phyloP scores from a whole-genome alignment of 1,140 invertebrate species.

The Cryptotermes secundus region DNA sequence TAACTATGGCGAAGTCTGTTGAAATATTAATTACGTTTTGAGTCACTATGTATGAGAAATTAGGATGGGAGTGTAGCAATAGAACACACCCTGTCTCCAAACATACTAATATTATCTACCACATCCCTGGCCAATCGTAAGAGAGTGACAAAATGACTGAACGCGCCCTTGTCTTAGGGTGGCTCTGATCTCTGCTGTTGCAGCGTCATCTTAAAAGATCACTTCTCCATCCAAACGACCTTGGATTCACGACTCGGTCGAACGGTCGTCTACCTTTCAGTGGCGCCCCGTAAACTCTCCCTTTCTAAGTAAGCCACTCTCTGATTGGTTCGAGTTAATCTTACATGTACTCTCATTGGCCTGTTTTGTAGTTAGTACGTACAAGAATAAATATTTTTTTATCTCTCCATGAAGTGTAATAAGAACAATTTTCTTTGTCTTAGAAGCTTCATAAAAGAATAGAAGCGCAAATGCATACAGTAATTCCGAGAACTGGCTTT shows the following conservation, averaged over 20 bases:
- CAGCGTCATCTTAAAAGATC: not conserved
- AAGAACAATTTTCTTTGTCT: not conserved
- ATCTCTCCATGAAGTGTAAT: not conserved
- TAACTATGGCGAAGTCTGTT: too few species aligned
- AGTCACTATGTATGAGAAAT: not conserved
- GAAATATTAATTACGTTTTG: too few species aligned
- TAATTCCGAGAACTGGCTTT: too few species aligned
- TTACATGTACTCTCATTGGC: not conserved
- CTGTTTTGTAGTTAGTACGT: not conserved
- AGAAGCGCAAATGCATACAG: not conserved
- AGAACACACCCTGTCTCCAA: not conserved
- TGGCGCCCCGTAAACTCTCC: not conserved
- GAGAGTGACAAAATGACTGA: not conserved
- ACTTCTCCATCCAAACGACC: not conserved
- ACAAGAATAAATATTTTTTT: not conserved
- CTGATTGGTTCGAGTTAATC: not conserved
- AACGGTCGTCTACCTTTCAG: slow-evolving; percentile 3
- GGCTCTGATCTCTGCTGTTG: not conserved
- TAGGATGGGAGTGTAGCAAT: not conserved
- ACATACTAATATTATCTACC: not conserved
- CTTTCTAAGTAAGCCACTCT: not conserved
- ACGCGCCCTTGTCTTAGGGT: not conserved
- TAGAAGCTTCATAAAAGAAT: not conserved
- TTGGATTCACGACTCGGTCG: not conserved
- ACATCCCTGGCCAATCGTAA: not conserved